Conservation (phyloP, 2,888 invertebrate genomes). For the Eremobia ochroleuca region DNA sequence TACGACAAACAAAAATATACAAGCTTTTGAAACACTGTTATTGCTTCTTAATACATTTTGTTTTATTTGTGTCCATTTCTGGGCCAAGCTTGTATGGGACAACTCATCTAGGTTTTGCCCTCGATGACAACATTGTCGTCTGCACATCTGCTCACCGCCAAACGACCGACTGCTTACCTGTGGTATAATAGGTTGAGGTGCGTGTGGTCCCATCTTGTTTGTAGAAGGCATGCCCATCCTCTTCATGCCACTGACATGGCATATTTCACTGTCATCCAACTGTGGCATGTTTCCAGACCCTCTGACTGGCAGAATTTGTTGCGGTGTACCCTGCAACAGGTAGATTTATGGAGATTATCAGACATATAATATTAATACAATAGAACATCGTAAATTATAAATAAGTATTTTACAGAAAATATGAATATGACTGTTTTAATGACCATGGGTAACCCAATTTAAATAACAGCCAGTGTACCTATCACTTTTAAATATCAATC, state of each 20-base stretch:
- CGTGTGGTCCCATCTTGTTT: constrained; percentile 49
- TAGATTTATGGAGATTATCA: background rate
- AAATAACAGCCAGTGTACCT: background rate
- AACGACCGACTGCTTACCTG: constrained; percentile 11
- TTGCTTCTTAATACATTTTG: too few relatives aligned
- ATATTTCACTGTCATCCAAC: constrained; percentile 52
- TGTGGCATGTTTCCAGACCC: constrained; percentile 48
- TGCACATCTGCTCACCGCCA: too few relatives aligned
- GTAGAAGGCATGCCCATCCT: constrained; percentile 22
- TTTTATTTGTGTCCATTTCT: too few relatives aligned
- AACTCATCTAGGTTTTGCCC: too few relatives aligned
- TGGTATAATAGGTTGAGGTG: constrained; percentile 13
- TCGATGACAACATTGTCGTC: too few relatives aligned
- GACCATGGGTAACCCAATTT: background rate
- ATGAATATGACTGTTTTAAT: background rate
- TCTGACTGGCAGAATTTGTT: constrained; percentile 48
- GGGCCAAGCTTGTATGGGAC: too few relatives aligned
- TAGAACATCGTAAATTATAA: background rate
- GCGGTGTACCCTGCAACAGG: constrained; percentile 44
- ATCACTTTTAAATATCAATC: background rate
- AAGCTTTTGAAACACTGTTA: too few relatives aligned
- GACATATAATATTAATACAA: background rate
- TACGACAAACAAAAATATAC: too few relatives aligned
- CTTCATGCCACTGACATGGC: constrained; percentile 45
- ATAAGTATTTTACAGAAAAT: background rate